Conservation (phyloP, 2,888 invertebrate species). For the Caenorhabditis sp. region DNA sequence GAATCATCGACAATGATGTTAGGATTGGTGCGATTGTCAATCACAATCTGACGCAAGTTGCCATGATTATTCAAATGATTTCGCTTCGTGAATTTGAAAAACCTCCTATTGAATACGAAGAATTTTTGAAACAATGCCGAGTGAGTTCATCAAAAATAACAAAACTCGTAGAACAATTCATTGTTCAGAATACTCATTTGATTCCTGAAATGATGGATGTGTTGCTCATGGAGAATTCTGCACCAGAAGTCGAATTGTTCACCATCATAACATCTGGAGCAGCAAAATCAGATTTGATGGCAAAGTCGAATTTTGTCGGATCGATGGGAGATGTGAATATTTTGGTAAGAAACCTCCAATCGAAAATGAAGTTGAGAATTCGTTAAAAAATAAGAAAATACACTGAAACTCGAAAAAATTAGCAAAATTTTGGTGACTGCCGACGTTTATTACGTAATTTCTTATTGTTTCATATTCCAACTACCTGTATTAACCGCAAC, state of each 20-base stretch:
- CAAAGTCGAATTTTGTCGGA: slow-evolving; percentile 42
- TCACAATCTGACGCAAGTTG: slow-evolving; percentile 81
- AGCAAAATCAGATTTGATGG: slow-evolving; percentile 11
- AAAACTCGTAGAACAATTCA: no score
- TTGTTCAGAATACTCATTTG: slow-evolving; percentile 21
- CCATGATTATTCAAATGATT: slow-evolving; percentile 85
- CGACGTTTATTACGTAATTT: no score
- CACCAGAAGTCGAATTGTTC: slow-evolving; percentile 29
- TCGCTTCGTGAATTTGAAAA: slow-evolving; percentile 86
- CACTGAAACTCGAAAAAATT: no score
- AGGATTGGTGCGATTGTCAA: slow-evolving; percentile 78
- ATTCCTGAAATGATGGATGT: slow-evolving; percentile 39
- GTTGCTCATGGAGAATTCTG: slow-evolving; percentile 16
- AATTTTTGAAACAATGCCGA: slow-evolving; percentile 31
- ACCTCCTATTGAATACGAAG: slow-evolving; percentile 77
- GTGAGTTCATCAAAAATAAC: neutral
- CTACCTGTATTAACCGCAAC: no score
- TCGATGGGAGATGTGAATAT: slow-evolving; percentile 59
- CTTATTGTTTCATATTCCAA: no score
- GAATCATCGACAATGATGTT: slow-evolving; percentile 83
- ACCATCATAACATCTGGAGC: slow-evolving; percentile 5
- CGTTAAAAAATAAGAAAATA: no score
- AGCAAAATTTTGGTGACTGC: no score
- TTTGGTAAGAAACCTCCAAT: slow-evolving; percentile 49
- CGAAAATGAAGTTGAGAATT: no score